phyloP scores from a whole-genome alignment of 2,797 vertebrate species.

The Pampus argenteus region DNA sequence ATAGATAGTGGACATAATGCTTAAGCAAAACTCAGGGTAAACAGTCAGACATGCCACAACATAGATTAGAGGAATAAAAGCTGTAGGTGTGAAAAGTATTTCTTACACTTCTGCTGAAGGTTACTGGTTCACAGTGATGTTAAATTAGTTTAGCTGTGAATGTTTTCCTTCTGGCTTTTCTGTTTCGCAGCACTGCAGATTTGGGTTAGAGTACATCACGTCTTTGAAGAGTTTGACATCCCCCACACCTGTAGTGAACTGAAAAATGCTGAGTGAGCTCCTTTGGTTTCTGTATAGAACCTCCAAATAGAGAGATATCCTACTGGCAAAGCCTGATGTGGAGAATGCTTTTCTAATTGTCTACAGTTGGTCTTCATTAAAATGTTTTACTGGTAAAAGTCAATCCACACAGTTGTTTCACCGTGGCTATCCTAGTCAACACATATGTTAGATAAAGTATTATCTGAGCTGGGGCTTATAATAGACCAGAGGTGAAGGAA shows the following conservation, averaged over 20 bases:
- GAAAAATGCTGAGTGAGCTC: background rate
- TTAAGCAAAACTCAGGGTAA: too few species aligned
- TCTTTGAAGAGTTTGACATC: background rate
- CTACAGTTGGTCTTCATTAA: too few species aligned
- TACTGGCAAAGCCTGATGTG: too few species aligned
- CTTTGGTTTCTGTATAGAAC: background rate
- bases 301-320: background rate
- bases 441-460: background rate
- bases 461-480: background rate
- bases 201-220: background rate
- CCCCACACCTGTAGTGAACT: background rate
- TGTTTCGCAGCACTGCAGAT: background rate
- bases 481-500: background rate
- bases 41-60: too few species aligned
- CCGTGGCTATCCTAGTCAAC: background rate
- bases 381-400: too few species aligned
- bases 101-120: background rate
- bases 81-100: background rate
- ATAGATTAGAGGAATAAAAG: rapidly evolving
- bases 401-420: background rate
- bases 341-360: too few species aligned
- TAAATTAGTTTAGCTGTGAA: background rate
- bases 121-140: background rate
- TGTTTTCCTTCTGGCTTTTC: background rate
- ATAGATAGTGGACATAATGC: too few species aligned